Base-by-base conservation (phyloP, 2,888 invertebrate genomes). In the Marasmarcha lunaedactyla region DNA sequence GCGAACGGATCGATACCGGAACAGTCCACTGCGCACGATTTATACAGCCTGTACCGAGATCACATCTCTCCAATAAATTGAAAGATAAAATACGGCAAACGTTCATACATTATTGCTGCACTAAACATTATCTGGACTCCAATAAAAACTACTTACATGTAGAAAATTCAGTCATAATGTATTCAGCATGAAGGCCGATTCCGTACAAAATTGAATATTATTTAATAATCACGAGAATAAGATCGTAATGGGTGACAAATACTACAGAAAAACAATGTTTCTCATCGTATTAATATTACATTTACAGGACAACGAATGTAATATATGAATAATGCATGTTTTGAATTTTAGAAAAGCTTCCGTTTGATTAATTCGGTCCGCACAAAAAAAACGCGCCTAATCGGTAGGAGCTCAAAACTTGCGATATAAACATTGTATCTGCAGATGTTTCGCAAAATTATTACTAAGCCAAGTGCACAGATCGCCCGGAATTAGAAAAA, bases 41-140 rank as follows among this genome's bases (percentile, higher is more conserved):
- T 58, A 62, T 59, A 63, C 64, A 66, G 62, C 61, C 66, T 65
- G 65, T 60, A 14, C 27, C 39, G 51, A 63, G 77, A 77, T 77
- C 53, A 59, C 72, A 79, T 81, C 79, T 66, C 57, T 52, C 63
- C 63, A 77, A 79, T 79, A 81, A 78, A 78, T 81, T 70, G 63
- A 55, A 63, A 76, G 76, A 78, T 78, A 72, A 55, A 59, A 55
- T 20, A 20, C 20, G 20, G 20, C 57, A 57, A 30, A 30, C 52
- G 50, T 54, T 53, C 52, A 20, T 20, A 20, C 20, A 20, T 43
- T 42, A 20, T 20, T 20, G 20, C 20, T 20, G 20, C 20, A 20
- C 20, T 20, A 20, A 20, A 20, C 20, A 20, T 20, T 20, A 20
- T 20, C 20, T 20, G 3, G 4, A 20, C 3, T 20, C 20, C 20